Conservation (phyloP, 2,797 vertebrate species). For the Sparidentex hasta region DNA sequence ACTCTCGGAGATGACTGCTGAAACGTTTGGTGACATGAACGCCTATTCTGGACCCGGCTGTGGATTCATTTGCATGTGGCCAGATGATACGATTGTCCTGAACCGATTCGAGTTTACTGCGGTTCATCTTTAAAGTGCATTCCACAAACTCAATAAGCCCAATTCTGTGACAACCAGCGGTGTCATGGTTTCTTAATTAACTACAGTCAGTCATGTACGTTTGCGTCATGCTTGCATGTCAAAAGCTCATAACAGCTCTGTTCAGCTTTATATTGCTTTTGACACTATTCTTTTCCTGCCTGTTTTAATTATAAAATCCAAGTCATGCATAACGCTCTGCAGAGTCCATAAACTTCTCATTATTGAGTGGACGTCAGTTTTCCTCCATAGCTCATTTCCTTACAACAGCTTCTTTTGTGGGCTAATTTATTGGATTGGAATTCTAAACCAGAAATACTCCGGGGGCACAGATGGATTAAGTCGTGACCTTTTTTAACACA, state of each 20-base stretch:
- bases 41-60: background rate
- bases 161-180: slow-evolving; percentile 35
- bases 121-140: slow-evolving; percentile 20
- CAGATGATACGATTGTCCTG: background rate
- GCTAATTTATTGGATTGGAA: slow-evolving; percentile 50
- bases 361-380: slow-evolving; percentile 23
- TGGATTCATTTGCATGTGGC: background rate
- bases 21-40: background rate
- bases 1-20: too few species aligned
- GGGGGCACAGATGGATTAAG: slow-evolving; percentile 25
- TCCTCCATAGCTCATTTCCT: slow-evolving; percentile 50
- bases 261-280: slow-evolving; percentile 63
- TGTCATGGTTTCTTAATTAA: slow-evolving; percentile 37
- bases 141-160: slow-evolving; percentile 26
- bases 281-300: slow-evolving; percentile 44
- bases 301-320: slow-evolving; percentile 64
- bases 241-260: slow-evolving; percentile 34
- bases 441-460: slow-evolving; percentile 9
- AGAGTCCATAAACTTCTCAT: slow-evolving; percentile 27
- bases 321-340: slow-evolving; percentile 57
- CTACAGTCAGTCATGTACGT: slow-evolving; percentile 5
- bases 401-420: slow-evolving; percentile 50
- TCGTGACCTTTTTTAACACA: slow-evolving; percentile 36
- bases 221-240: slow-evolving; percentile 34
- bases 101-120: slow-evolving; percentile 9